These are phyloP conservation scores for Drosophila neoperkinsi DNA, from an alignment of 2,888 invertebrate genomes.

Conservation along the genomic window DNA sequence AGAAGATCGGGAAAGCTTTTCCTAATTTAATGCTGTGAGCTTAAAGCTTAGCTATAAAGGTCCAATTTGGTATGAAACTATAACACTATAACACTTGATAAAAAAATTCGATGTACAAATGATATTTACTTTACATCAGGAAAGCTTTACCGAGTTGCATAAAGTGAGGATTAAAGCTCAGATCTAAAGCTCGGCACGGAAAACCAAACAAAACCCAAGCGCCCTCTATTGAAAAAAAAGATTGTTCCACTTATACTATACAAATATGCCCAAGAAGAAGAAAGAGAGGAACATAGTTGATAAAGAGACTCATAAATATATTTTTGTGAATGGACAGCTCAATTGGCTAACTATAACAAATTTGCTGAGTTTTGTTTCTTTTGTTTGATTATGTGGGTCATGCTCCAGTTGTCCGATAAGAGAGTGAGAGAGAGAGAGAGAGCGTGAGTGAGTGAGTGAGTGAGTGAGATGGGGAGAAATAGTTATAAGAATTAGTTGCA, in stretches of 20 bases:
- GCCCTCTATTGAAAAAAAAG: background rate
- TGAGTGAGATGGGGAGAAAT: background rate
- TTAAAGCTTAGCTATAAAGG: background rate
- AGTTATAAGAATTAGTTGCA: slow-evolving; percentile 34
- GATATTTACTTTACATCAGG: background rate
- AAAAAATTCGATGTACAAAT: background rate
- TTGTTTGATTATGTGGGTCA: slow-evolving; percentile 68
- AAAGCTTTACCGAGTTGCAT: background rate
- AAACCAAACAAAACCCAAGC: background rate
- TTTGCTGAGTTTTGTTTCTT: slow-evolving; percentile 12
- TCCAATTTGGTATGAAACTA: background rate
- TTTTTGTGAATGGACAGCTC: slow-evolving; percentile 6
- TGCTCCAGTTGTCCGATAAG: slow-evolving; percentile 60
- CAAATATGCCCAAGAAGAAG: background rate
- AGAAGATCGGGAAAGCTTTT: background rate
- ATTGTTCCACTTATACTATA: background rate
- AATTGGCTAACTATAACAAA: slow-evolving; percentile 16
- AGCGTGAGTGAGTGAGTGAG: background rate
- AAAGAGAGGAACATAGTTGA: background rate
- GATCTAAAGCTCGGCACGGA: background rate
- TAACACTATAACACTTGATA: background rate
- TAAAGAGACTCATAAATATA: slow-evolving; percentile 3
- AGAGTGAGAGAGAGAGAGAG: background rate
- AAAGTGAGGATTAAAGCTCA: background rate
- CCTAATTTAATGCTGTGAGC: background rate